phyloP scores from a whole-genome alignment of 1,140 invertebrate species.

The Drosophila equinoxialis region DNA sequence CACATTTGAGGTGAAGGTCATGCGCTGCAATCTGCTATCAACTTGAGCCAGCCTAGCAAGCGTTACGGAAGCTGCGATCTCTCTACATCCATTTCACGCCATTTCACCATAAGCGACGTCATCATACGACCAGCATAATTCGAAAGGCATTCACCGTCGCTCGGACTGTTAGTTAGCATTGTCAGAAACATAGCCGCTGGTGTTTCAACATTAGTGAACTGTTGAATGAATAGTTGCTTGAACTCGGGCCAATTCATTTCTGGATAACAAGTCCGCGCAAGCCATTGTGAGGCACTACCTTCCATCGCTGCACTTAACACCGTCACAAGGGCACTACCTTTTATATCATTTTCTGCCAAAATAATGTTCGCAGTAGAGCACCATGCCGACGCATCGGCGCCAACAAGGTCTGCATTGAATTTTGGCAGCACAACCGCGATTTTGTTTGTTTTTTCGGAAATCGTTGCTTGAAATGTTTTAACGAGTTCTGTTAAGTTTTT shows the following conservation, averaged over 20 bases:
- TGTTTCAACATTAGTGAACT: slow-evolving; percentile 23
- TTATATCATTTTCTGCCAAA: slow-evolving; percentile 2
- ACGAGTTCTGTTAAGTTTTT: slow-evolving; percentile 6
- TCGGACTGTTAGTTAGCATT: slow-evolving; percentile 25
- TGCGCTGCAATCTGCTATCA: slow-evolving; percentile 17
- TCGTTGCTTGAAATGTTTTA: slow-evolving; percentile 3
- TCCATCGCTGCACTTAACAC: slow-evolving; percentile 24
- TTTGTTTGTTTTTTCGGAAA: slow-evolving; percentile 21
- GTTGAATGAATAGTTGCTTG: slow-evolving; percentile 26
- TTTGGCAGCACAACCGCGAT: slow-evolving; percentile 31
- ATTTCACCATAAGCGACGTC: slow-evolving; percentile 30
- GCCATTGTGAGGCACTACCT: slow-evolving; percentile 33
- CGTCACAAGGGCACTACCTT: slow-evolving; percentile 20
- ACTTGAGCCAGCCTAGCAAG: slow-evolving; percentile 24
- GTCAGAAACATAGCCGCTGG: slow-evolving; percentile 34
- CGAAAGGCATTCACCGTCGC: slow-evolving; percentile 31
- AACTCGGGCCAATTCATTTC: slow-evolving; percentile 22
- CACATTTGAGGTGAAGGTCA: slow-evolving; percentile 30
- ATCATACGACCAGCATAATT: slow-evolving; percentile 36
- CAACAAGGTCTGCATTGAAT: slow-evolving; percentile 38
- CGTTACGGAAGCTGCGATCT: slow-evolving; percentile 26
- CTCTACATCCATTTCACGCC: slow-evolving; percentile 28
- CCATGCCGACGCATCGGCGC: slow-evolving; percentile 23
- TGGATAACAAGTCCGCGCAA: slow-evolving; percentile 24
- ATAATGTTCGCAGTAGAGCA: slow-evolving; percentile 19